These are phyloP conservation scores for Caenorhabditis virilis DNA, from an alignment of 2,888 invertebrate genomes.

Conservation along the genomic window DNA sequence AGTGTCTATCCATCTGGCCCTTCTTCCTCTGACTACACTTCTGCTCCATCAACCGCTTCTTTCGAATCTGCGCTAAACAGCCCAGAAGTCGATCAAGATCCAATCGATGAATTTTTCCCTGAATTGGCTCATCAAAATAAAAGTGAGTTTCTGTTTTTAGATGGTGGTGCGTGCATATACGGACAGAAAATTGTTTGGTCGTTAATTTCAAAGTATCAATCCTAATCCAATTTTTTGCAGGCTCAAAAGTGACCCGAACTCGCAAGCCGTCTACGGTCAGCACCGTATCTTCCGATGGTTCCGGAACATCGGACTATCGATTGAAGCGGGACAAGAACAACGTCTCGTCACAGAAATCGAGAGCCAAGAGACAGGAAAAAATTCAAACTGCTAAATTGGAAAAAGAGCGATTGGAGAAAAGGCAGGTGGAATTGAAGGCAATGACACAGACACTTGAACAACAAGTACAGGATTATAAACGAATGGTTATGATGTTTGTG, in stretches of 20 bases:
- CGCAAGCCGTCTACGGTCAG: conserved; percentile 16
- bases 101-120: conserved; percentile 48
- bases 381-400: conserved; percentile 32
- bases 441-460: conserved; percentile 37
- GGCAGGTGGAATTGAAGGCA: conserved; percentile 38
- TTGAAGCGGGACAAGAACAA: conserved; percentile 47
- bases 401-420: conserved; percentile 26
- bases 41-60: conserved; percentile 6
- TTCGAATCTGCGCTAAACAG: too few relatives aligned
- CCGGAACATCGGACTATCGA: conserved; percentile 36
- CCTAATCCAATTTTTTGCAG: neutral
- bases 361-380: conserved; percentile 42
- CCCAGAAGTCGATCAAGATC: conserved; percentile 19
- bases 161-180: too few relatives aligned
- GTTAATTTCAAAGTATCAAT: neutral
- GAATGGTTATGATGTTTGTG: conserved; percentile 42
- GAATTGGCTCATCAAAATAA: conserved; percentile 25
- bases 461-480: conserved; percentile 49
- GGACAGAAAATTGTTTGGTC: too few relatives aligned
- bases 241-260: neutral
- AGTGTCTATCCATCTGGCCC: conserved; percentile 2
- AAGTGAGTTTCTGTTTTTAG: conserved; percentile 20
- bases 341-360: conserved; percentile 35
- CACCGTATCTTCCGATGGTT: conserved; percentile 7
- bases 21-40: neutral